Conservation (phyloP, 2,888 invertebrate genomes). For the Zygothrica quintamaculata region DNA sequence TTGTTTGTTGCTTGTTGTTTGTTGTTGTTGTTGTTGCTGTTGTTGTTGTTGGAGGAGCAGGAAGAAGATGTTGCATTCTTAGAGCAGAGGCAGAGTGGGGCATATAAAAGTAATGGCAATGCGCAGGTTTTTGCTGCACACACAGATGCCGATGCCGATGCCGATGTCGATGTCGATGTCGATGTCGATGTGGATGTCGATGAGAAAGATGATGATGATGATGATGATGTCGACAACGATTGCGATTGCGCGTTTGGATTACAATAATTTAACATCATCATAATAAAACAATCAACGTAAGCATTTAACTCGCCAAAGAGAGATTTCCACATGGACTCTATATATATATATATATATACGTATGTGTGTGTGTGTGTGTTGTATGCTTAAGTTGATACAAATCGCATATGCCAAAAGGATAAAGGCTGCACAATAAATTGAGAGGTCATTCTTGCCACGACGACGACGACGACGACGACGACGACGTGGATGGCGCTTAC, state of each 20-base stretch:
- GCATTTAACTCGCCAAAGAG: constrained; percentile 61
- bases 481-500: constrained; percentile 41
- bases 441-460: constrained; percentile 75
- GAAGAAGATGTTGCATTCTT: too few relatives aligned
- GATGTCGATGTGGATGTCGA: constrained; percentile 52
- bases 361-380: constrained; percentile 17
- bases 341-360: constrained; percentile 8
- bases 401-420: constrained; percentile 79
- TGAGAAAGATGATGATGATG: constrained; percentile 59
- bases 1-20: too few relatives aligned
- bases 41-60: not conserved
- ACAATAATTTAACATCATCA: constrained; percentile 84
- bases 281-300: constrained; percentile 84
- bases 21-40: constrained; percentile 10
- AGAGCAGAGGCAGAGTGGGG: constrained; percentile 1
- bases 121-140: constrained; percentile 14
- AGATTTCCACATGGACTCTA: too few relatives aligned
- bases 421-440: constrained; percentile 78
- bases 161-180: constrained; percentile 48
- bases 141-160: constrained; percentile 46
- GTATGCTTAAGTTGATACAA: constrained; percentile 77
- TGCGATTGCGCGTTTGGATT: constrained; percentile 82
- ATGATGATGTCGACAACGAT: constrained; percentile 80
- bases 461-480: constrained; percentile 37
- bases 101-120: constrained; percentile 22